Evolutionary conservation across 2,113 vertebrate genomes (phyloP), one percentile per base, ranked within the genome.

Genomic region (Eclectus roratus): DNA sequence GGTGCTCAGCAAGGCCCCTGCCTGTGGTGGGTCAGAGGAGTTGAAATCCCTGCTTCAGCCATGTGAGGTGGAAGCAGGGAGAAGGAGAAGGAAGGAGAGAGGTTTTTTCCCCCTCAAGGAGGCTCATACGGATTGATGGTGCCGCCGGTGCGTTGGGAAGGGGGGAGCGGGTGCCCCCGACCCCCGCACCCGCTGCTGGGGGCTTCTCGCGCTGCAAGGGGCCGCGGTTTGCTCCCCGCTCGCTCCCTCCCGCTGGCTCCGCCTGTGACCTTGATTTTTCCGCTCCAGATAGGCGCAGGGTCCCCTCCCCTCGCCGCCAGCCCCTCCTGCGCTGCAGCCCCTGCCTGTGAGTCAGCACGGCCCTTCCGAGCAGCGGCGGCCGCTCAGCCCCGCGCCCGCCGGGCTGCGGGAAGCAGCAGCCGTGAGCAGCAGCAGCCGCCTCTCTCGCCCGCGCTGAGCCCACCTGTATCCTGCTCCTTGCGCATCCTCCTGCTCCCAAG

Each of bases 261-360:
- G 81, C 94, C 95, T 53, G 94, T 71, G 95, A 95, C 94, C 92
- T 95, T 96, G 94, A 88, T 90, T 94, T 50, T 94, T 93, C 94
- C 53, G 94, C 95, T 96, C 92, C 60, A 82, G 86, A 86, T 87
- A 20, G 37, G 76, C 28, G 7, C 83, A 33, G 81, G 10, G 69
- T 94, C 88, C 96, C 94, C 96, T 90, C 95, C 97, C 89, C 89
- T 94, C 9, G 6, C 44, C 2, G 8, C 43, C 77, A 78, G 82
- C 92, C 87, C 87, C 95, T 95, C 84, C 95, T 76, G 83, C 28
- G 2, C 73, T 31, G 43, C 5, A 44, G 85, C 79, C 88, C 69
- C 80, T 7, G n/a, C 79, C 96, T 80, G 97, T 98, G 98, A 98
- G 98, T 98, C 98, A 98, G 98, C 98, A 98, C 72, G 55, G 97